phyloP scores from a whole-genome alignment of 1,140 invertebrate species.

The Drosophila pandora region DNA sequence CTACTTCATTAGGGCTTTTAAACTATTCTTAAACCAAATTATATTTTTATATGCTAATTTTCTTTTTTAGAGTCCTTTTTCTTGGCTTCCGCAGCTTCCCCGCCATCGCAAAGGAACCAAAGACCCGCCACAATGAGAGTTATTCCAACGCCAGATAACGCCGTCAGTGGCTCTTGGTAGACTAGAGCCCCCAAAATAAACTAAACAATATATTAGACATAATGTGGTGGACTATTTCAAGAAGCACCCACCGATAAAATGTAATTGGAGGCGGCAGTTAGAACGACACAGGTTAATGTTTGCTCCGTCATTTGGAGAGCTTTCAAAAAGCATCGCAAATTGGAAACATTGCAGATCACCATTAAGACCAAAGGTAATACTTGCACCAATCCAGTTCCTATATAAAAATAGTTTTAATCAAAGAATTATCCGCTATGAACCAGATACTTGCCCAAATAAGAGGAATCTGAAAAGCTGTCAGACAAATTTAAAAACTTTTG shows the following conservation, averaged over 20 bases:
- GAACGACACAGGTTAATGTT: constrained; percentile 85
- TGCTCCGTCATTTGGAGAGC: constrained; percentile 85
- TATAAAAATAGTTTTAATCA: not conserved
- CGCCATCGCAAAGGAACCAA: constrained; percentile 70
- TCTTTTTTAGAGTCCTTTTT: constrained; percentile 4
- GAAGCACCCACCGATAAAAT: constrained; percentile 85
- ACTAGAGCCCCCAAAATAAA: constrained; percentile 67
- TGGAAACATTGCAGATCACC: constrained; percentile 85
- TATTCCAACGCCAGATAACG: constrained; percentile 61
- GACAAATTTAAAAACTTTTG: constrained; percentile 25
- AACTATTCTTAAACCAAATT: not conserved
- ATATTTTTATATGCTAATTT: constrained; percentile 7
- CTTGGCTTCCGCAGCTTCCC: not conserved
- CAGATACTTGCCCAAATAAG: constrained; percentile 32
- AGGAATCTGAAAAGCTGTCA: not conserved
- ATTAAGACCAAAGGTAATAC: constrained; percentile 83
- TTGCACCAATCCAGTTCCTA: constrained; percentile 50
- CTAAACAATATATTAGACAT: constrained; percentile 26
- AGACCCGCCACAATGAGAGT: constrained; percentile 66
- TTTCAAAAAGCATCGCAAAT: constrained; percentile 86
- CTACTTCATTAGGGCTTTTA: not conserved
- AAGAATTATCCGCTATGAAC: not conserved
- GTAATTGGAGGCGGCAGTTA: constrained; percentile 86
- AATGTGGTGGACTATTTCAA: not conserved
- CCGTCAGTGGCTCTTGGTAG: constrained; percentile 61